Conservation (phyloP, 2,113 vertebrate genomes). For the Columbina picui region DNA sequence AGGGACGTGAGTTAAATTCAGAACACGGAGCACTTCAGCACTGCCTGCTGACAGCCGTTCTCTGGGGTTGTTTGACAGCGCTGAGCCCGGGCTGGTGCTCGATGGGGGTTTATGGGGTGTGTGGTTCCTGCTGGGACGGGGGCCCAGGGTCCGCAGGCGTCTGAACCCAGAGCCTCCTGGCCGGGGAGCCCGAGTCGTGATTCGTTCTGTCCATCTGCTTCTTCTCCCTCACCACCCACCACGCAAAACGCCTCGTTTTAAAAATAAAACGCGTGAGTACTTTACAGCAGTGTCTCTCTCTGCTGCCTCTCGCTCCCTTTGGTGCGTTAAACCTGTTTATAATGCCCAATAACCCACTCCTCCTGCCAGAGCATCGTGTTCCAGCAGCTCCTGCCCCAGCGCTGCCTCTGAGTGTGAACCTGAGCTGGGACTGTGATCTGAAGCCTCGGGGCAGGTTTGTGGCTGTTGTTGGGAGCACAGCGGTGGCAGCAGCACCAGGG, state of each 20-base stretch:
- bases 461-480: too few species aligned
- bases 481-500: neutral
- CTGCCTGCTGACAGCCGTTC: neutral
- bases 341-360: too few species aligned
- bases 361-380: accelerated
- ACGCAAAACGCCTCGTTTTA: neutral
- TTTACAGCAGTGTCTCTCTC: neutral
- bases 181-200: too few species aligned
- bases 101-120: neutral
- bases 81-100: neutral
- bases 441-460: accelerated
- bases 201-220: too few species aligned
- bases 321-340: neutral
- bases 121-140: too few species aligned
- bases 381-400: neutral
- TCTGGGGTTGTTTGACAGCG: neutral
- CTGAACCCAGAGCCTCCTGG: neutral
- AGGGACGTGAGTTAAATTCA: neutral
- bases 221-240: too few species aligned
- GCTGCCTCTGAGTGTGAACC: neutral
- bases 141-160: neutral
- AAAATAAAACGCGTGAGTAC: neutral
- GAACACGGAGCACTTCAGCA: neutral
- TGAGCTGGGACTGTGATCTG: neutral
- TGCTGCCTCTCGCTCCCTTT: neutral